Conservation (phyloP, 2,888 invertebrate species). For the Galerucella nymphaeae region DNA sequence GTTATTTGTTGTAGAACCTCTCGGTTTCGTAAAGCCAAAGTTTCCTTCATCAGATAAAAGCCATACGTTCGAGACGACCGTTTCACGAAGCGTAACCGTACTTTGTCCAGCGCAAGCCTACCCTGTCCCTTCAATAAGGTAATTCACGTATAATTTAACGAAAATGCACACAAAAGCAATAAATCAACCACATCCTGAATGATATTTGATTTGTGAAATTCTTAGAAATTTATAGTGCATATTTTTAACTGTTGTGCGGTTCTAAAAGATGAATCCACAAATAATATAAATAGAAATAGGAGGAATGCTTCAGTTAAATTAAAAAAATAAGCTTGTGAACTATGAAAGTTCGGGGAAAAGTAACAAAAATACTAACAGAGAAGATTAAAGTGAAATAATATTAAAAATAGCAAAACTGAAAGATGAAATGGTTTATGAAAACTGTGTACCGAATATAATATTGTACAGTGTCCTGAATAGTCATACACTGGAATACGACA, state of each 20-base stretch:
- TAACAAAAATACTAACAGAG: background rate
- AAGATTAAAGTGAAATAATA: background rate
- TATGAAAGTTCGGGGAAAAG: background rate
- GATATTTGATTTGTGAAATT: background rate
- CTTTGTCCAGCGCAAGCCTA: constrained; percentile 82
- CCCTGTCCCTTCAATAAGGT: constrained; percentile 81
- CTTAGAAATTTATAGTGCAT: background rate
- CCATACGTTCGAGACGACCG: constrained; percentile 69
- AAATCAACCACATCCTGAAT: background rate
- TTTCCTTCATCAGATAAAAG: constrained; percentile 75
- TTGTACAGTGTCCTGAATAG: too few relatives aligned
- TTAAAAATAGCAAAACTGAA: background rate
- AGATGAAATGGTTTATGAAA: too few relatives aligned
- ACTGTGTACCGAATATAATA: too few relatives aligned
- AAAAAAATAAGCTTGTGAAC: background rate
- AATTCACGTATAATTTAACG: constrained; percentile 53
- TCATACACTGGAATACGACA: too few relatives aligned
- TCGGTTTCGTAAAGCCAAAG: constrained; percentile 72
- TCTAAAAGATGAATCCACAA: background rate
- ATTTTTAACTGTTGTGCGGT: background rate
- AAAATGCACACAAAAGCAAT: background rate
- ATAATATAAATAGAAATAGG: background rate
- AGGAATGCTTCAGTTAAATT: background rate
- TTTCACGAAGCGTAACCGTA: constrained; percentile 70
- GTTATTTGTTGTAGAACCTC: constrained; percentile 65